These are phyloP conservation scores for Python bivittatus DNA, from an alignment of 2,113 vertebrate species.

Conservation along the genomic window DNA sequence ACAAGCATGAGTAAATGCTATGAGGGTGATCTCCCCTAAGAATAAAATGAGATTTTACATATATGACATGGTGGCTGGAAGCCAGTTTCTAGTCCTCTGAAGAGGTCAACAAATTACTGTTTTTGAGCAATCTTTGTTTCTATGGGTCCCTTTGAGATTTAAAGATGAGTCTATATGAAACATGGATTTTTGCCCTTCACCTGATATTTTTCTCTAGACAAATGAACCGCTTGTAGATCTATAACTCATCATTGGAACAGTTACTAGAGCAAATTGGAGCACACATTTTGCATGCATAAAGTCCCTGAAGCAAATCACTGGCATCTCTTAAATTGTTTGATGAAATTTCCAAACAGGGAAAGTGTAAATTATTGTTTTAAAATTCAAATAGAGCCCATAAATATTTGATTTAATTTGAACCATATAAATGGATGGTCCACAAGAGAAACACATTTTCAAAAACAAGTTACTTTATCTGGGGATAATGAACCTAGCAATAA, in stretches of 20 bases:
- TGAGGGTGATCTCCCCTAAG: slow-evolving; percentile 29
- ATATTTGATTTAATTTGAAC: slow-evolving; percentile 9
- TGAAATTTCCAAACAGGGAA: not conserved
- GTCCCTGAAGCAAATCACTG: slow-evolving; percentile 2
- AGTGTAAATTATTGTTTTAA: slow-evolving; percentile 19
- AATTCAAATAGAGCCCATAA: slow-evolving; percentile 14
- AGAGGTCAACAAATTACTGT: slow-evolving; percentile 32
- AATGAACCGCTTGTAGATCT: slow-evolving; percentile 14
- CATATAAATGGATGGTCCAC: slow-evolving; percentile 4
- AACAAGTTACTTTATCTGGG: not conserved
- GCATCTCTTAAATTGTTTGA: not conserved
- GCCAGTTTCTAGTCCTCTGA: slow-evolving; percentile 37
- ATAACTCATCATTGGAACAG: slow-evolving; percentile 11
- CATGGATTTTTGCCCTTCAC: slow-evolving; percentile 21
- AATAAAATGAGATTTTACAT: slow-evolving; percentile 39
- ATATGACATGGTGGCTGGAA: slow-evolving; percentile 28
- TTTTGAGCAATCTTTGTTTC: slow-evolving; percentile 26
- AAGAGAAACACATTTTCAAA: slow-evolving; percentile 15
- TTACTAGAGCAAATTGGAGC: not conserved
- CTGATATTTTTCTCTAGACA: slow-evolving; percentile 27
- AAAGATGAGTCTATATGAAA: slow-evolving; percentile 32
- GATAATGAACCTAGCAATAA: not conserved
- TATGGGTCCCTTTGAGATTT: slow-evolving; percentile 31
- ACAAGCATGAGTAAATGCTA: not conserved
- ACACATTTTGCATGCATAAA: slow-evolving; percentile 23